Percentiles rank a stretch among this genome's conserved stretches.
Evolutionary conservation across 2,888 invertebrate species (phyloP).

Genomic region (Brachynemurus nebulosus): DNA sequence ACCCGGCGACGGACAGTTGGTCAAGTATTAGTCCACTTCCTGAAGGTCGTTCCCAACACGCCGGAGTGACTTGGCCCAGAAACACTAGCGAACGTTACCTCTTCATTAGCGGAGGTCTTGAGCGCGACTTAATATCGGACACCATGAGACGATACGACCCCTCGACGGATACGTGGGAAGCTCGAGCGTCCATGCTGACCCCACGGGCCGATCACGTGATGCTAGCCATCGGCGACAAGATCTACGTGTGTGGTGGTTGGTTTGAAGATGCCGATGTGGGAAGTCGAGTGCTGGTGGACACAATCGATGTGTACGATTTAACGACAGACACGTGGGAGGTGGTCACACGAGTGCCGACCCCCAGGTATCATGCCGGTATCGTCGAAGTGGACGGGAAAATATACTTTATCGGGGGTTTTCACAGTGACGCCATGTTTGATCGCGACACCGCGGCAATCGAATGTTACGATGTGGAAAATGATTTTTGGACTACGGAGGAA

Average conservation of each 20-base stretch:
- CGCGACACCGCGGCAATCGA: slow-evolving; percentile 51
- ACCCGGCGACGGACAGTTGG: slow-evolving; percentile 43
- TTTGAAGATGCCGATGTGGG: slow-evolving; percentile 38
- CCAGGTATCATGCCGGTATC: slow-evolving; percentile 53
- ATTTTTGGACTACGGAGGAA: slow-evolving; percentile 45
- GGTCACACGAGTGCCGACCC: slow-evolving; percentile 46
- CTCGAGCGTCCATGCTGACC: slow-evolving; percentile 38
- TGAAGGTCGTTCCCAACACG: slow-evolving; percentile 45
- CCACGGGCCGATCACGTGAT: slow-evolving; percentile 52
- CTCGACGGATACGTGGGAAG: slow-evolving; percentile 37
- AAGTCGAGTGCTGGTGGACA: slow-evolving; percentile 39
- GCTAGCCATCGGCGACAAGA: slow-evolving; percentile 38
- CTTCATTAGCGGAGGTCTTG: slow-evolving; percentile 40
- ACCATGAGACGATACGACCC: slow-evolving; percentile 38
- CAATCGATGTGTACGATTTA: slow-evolving; percentile 50
- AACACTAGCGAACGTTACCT: slow-evolving; percentile 30
- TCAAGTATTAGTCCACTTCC: slow-evolving; percentile 39
- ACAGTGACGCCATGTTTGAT: slow-evolving; percentile 50
- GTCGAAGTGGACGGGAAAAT: slow-evolving; percentile 44
- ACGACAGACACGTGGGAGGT: slow-evolving; percentile 42
- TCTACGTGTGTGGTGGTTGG: slow-evolving; percentile 55
- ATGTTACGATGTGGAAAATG: slow-evolving; percentile 45
- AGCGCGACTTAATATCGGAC: slow-evolving; percentile 36
- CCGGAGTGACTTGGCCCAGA: slow-evolving; percentile 33
- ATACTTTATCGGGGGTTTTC: slow-evolving; percentile 55